Conservation (phyloP, 2,888 invertebrate species). For the Anarsia innoxiella region DNA sequence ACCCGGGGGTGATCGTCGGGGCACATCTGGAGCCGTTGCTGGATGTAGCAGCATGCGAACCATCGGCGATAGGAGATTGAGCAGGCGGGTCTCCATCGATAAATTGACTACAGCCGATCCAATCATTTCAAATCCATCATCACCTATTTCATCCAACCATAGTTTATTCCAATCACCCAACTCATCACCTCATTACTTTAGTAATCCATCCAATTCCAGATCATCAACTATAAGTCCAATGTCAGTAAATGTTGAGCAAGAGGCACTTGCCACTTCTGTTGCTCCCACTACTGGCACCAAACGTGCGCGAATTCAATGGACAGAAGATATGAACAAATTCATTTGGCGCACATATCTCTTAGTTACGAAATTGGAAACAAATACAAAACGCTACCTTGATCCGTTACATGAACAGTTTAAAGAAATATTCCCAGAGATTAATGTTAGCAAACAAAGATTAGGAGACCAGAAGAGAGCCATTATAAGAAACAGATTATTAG, state of each 20-base stretch:
- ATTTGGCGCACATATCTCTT: constrained; percentile 3
- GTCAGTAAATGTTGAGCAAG: not conserved
- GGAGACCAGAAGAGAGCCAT: constrained; percentile 14
- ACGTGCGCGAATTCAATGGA: not conserved
- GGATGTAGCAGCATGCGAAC: constrained; percentile 16
- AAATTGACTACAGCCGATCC: not conserved
- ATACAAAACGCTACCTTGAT: constrained; percentile 1
- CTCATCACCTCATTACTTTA: not conserved
- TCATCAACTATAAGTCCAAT: not conserved
- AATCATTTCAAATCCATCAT: not conserved
- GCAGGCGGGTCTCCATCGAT: not conserved
- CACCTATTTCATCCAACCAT: not conserved
- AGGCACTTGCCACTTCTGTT: not conserved
- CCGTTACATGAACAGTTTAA: constrained; percentile 9
- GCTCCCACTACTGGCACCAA: not conserved
- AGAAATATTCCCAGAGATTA: constrained; percentile 8
- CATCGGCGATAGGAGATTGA: constrained; percentile 12
- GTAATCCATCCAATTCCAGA: not conserved
- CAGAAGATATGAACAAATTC: not conserved
- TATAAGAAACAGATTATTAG: constrained; percentile 9
- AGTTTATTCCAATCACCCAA: not conserved
- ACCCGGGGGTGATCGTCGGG: constrained; percentile 15
- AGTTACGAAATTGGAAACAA: constrained; percentile 3
- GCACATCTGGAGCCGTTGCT: constrained; percentile 18
- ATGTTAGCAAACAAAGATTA: constrained; percentile 11